These are phyloP conservation scores for Dendrolimus kikuchii DNA, from an alignment of 1,140 invertebrate species.

Conservation along the genomic window DNA sequence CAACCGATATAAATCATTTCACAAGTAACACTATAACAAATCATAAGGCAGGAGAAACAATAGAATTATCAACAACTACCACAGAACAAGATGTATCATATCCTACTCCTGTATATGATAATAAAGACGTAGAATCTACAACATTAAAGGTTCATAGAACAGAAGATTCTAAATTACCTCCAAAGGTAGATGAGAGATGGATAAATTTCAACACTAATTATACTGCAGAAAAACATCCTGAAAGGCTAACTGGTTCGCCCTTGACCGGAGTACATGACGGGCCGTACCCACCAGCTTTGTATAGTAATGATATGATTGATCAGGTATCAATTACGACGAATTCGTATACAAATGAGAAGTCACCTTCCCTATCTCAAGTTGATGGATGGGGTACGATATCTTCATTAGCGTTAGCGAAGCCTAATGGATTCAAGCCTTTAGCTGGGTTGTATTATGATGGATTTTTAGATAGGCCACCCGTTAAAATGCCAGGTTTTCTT, in stretches of 20 bases:
- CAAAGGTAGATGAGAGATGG: conserved; percentile 28
- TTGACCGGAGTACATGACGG: conserved; percentile 3
- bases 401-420: conserved; percentile 24
- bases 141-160: conserved; percentile 22
- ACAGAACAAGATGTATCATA: conserved; percentile 15
- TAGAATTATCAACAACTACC: conserved; percentile 8
- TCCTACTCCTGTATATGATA: conserved; percentile 30
- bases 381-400: conserved; percentile 43
- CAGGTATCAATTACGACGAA: conserved; percentile 42
- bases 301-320: conserved; percentile 33
- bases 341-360: conserved; percentile 38
- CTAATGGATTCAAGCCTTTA: conserved; percentile 49
- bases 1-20: conserved; percentile 10
- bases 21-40: neutral
- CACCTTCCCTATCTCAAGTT: conserved; percentile 23
- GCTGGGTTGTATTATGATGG: conserved; percentile 62
- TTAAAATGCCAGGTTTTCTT: conserved; percentile 29
- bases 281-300: conserved; percentile 24
- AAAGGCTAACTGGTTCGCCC: neutral
- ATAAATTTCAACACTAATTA: conserved; percentile 24
- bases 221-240: neutral
- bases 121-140: conserved; percentile 24
- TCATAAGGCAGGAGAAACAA: conserved; percentile 7
- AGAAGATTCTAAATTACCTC: conserved; percentile 19
- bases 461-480: conserved; percentile 40